Conservation (phyloP, 2,797 vertebrate genomes). For the Distichodus sexfasciatus region DNA sequence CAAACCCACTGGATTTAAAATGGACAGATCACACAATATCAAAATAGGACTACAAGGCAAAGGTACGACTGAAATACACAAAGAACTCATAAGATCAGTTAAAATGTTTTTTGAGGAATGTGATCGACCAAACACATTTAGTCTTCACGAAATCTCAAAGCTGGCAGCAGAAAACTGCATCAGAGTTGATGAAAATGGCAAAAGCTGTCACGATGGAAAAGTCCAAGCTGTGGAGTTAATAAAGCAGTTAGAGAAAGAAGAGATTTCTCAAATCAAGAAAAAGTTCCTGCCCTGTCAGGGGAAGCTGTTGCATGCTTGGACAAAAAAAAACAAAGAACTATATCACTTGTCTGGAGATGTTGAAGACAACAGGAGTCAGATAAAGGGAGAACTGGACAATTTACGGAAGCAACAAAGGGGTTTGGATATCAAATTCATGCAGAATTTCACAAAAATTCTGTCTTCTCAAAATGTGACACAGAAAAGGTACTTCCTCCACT, state of each 20-base stretch:
- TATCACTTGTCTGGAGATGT: not conserved
- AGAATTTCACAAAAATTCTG: not conserved
- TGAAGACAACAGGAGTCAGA: not conserved
- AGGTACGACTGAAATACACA: constrained; percentile 60
- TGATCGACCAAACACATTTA: not conserved
- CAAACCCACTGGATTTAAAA: not conserved
- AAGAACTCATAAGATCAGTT: constrained; percentile 51
- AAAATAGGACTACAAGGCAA: constrained; percentile 64
- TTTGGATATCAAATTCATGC: not conserved
- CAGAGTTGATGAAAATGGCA: not conserved
- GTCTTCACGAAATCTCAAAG: not conserved
- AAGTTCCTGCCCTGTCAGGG: not conserved
- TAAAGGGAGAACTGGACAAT: not conserved
- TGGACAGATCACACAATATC: constrained; percentile 3
- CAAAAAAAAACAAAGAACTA: not conserved
- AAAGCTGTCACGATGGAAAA: not conserved
- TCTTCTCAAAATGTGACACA: not conserved
- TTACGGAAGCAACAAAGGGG: constrained; percentile 32
- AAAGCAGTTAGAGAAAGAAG: not conserved
- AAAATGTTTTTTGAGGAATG: constrained; percentile 26
- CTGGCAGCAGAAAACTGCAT: not conserved
- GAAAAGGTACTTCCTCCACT: not conserved
- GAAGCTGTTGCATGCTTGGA: too few species aligned
- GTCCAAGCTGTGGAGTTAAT: not conserved
- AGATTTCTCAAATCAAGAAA: not conserved